phyloP scores from a whole-genome alignment of 2,888 invertebrate genomes.

The Spisula solida region DNA sequence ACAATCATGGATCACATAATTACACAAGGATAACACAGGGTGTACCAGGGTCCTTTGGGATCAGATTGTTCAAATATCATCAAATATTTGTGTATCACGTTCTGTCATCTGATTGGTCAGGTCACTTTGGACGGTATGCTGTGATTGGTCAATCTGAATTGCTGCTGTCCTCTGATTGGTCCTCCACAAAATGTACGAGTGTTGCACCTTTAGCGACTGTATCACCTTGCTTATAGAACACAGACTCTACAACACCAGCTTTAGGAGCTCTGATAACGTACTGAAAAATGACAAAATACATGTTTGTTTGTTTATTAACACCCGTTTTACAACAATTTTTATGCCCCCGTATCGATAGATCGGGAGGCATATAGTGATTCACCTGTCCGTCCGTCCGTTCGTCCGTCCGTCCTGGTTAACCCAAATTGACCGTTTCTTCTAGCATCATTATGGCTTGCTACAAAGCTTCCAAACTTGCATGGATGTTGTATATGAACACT shows the following conservation, averaged over 20 bases:
- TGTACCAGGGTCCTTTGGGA: too few relatives aligned
- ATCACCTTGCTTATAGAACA: conserved; percentile 93
- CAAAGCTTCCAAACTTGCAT: too few relatives aligned
- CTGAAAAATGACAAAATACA: conserved; percentile 88
- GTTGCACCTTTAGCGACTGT: conserved; percentile 92
- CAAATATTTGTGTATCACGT: not conserved
- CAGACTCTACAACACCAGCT: conserved; percentile 92
- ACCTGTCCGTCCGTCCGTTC: too few relatives aligned
- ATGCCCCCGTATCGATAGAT: too few relatives aligned
- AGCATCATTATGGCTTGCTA: too few relatives aligned
- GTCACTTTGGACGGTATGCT: not conserved
- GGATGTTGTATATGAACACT: too few relatives aligned
- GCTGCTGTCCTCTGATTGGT: conserved; percentile 28
- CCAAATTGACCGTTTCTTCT: too few relatives aligned
- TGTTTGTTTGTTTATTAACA: too few relatives aligned
- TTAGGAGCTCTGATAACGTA: conserved; percentile 95
- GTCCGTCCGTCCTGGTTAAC: too few relatives aligned
- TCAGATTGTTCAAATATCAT: not conserved
- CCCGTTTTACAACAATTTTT: too few relatives aligned
- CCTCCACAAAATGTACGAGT: conserved; percentile 85
- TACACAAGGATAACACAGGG: too few relatives aligned
- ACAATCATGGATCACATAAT: not conserved
- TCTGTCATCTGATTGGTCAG: conserved; percentile 29
- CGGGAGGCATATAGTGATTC: too few relatives aligned
- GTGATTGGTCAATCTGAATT: conserved; percentile 15